Evolutionary conservation across 2,888 invertebrate species (phyloP).

Genomic region (Scaptomyza flava): DNA sequence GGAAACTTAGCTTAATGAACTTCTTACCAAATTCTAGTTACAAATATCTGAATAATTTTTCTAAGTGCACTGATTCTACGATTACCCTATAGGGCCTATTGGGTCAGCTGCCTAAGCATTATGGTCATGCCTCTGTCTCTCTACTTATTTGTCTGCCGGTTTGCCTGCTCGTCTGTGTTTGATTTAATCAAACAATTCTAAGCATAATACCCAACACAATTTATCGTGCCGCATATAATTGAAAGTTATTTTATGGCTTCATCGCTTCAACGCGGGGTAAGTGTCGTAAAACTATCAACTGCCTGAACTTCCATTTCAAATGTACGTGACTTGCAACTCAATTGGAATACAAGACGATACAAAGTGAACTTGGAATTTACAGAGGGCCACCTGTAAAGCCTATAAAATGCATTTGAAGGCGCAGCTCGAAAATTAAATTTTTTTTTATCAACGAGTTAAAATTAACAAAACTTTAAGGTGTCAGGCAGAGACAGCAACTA

Average conservation of each 20-base stretch:
- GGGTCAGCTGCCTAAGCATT: conserved; percentile 30
- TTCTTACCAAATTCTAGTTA: neutral
- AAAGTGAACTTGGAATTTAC: conserved; percentile 18
- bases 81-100: conserved; percentile 33
- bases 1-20: too few relatives aligned
- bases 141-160: conserved; percentile 8
- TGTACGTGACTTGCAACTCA: conserved; percentile 66
- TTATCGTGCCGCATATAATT: conserved; percentile 61
- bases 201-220: conserved; percentile 42
- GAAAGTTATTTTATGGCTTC: conserved; percentile 78
- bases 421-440: conserved; percentile 12
- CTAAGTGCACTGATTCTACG: conserved; percentile 47
- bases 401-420: conserved; percentile 50
- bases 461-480: neutral
- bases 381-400: conserved; percentile 31
- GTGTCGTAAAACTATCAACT: conserved; percentile 57
- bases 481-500: too few relatives aligned
- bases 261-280: conserved; percentile 11
- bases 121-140: conserved; percentile 53
- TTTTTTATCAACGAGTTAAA: neutral
- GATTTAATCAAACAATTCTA: conserved; percentile 47
- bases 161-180: conserved; percentile 1
- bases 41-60: neutral
- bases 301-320: conserved; percentile 34
- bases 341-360: conserved; percentile 55